These are phyloP conservation scores for Rhynchonycteris naso DNA, from an alignment of 2,797 vertebrate genomes.

Conservation along the genomic window DNA sequence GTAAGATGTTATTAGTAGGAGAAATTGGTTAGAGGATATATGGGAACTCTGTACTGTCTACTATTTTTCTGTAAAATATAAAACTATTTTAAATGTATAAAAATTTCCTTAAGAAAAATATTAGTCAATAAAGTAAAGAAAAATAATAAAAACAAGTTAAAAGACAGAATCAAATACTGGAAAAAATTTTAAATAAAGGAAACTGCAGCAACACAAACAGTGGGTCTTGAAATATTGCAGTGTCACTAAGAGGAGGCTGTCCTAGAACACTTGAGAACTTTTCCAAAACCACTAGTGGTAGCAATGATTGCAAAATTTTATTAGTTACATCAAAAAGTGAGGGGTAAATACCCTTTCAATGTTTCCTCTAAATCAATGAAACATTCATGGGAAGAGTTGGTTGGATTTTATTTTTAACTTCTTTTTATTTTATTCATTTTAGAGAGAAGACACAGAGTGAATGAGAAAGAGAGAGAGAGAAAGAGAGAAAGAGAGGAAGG, in stretches of 20 bases:
- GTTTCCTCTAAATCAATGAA: not conserved
- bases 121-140: not conserved
- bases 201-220: not conserved
- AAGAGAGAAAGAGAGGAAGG: no score
- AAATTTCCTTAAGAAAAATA: not conserved
- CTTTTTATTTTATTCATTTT: no score
- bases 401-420: conserved; percentile 39
- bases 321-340: not conserved
- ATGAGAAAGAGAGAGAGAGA: no score
- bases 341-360: not conserved
- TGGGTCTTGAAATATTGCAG: not conserved
- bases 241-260: not conserved
- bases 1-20: not conserved
- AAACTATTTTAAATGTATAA: not conserved
- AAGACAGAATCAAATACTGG: not conserved
- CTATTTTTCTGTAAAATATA: not conserved
- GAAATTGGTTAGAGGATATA: not conserved
- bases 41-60: not conserved
- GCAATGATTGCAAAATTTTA: not conserved
- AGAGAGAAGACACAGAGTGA: no score
- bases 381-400: not conserved
- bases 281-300: not conserved
- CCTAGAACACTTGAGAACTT: not conserved
- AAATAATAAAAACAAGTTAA: not conserved
- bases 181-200: not conserved